Evolutionary conservation across 2,113 vertebrate species (phyloP), one percentile per base, ranked within the genome.

Genomic region (Menidia beryllina): DNA sequence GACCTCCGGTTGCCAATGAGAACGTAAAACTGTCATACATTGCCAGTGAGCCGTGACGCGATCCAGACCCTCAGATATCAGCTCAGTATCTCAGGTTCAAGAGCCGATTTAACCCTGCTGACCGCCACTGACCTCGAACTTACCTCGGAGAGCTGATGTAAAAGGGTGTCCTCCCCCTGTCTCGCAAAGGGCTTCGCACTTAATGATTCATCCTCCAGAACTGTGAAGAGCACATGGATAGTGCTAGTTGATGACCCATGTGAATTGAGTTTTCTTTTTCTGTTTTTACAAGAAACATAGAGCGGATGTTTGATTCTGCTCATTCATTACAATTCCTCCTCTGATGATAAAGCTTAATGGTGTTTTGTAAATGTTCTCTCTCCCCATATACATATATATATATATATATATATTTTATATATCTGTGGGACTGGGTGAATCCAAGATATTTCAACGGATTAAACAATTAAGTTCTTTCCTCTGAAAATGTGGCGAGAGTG

Each of bases 41-140:
- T 41, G 19, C n/a, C 10, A 30, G 19, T n/a, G n/a, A 27, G 58
- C 23, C 20, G 9, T 26, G 47, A 5, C 20, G 25, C 36, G 7
- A 52, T 1, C 38, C 25, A 38, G 30, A n/a, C 5, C 17, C 34
- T 19, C 4, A 47, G 49, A n/a, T 52, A 61, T 45, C 57, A 45
- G 3, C 15, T 36, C 38, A 59, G 25, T 30, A 13, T n/a, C 19
- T 61, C 43, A 21, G 58, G 41, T 19, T 5, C 7, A n/a, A 63
- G n/a, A n/a, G 3, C 13, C 21, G 11, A 17, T 23, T 47, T 19
- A 61, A 20, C 38, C 38, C 17, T 21, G 4, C 38, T 39, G 24
- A 62, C 26, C 61, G 34, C 12, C 19, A 62, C 38, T 38, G 59
- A 47, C 58, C 60, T 52, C 19, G 15, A 43, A 41, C 21, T 47